Base-by-base conservation (phyloP, 2,113 vertebrate genomes). In the Gymnarchus niloticus region DNA sequence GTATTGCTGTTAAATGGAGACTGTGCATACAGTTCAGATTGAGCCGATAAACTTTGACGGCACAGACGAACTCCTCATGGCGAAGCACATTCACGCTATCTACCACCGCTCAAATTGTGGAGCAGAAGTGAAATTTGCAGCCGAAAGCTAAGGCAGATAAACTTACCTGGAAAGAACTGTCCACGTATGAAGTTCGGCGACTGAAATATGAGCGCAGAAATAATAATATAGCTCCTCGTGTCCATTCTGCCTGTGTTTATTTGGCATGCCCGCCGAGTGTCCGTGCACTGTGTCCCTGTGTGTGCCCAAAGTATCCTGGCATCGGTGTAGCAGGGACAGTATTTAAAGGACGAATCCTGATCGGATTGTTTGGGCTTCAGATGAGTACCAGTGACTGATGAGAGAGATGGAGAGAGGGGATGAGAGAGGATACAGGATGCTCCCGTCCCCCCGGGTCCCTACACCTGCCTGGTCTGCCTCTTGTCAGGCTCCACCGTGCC, bases 81-180 rank as follows among this genome's bases (percentile, higher is more conserved):
- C 41, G 9, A 48, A 41, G 44, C 76, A 23, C 17, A 76, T 41
- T 76, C 33, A 41, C 69, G 14, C 33, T 17, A 78, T 8, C 76
- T 78, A 21, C 41, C 44, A n/a, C 33, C 73, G 44, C 33, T 6
- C 21, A 48, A 78, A 65, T 28, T 49, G 25, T 10, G 48, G 5
- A 44, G 33, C 33, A 56, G 44, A 85, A 78, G 49, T 85, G 48
- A 41, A 25, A 56, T n/a, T 23, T 76, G 21, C 3, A 33, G 8
- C 19, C 9, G 14, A 78, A 80, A 80, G 52, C 28, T 21, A 23
- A 6, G 19, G 69, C 9, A 59, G 56, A 61, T 33, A 33, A 87
- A 89, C 94, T 95, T 91, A 94, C 95, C 95, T 94, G 95, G 92
- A 88, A 95, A 94, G 87, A 92, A 91, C 89, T 96, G 95, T 28